These are phyloP conservation scores for Leptobrachium ailaonicum DNA, from an alignment of 2,113 vertebrate species.

Conservation along the genomic window DNA sequence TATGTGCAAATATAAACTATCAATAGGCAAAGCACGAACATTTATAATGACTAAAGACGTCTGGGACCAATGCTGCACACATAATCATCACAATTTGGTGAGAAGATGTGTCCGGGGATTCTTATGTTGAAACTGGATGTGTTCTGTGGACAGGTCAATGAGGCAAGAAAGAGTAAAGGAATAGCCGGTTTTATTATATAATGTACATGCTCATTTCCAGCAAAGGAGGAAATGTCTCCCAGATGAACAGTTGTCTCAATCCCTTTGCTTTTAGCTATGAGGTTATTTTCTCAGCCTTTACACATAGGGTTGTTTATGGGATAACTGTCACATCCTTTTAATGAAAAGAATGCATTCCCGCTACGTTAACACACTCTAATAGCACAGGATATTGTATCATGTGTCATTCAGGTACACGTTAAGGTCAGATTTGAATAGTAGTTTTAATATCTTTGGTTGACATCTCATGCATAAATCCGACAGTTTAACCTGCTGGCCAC, in stretches of 20 bases:
- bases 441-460: constrained; percentile 61
- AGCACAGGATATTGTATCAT: constrained; percentile 55
- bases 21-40: background rate
- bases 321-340: constrained; percentile 43
- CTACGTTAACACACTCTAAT: constrained; percentile 61
- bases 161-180: constrained; percentile 26
- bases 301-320: constrained; percentile 36
- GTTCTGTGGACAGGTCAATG: constrained; percentile 25
- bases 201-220: constrained; percentile 37
- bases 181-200: constrained; percentile 26
- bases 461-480: constrained; percentile 60
- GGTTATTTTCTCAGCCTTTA: constrained; percentile 28
- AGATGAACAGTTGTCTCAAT: constrained; percentile 22
- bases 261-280: constrained; percentile 22
- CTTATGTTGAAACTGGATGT: background rate
- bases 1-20: background rate
- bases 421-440: constrained; percentile 62
- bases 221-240: constrained; percentile 35
- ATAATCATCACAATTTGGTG: background rate
- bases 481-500: constrained; percentile 59
- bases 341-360: constrained; percentile 54
- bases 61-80: constrained; percentile 1
- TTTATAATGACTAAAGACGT: background rate
- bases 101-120: background rate
- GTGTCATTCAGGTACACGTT: constrained; percentile 60